Base-by-base conservation (phyloP, 2,888 invertebrate genomes). In the Ophion ellenae region DNA sequence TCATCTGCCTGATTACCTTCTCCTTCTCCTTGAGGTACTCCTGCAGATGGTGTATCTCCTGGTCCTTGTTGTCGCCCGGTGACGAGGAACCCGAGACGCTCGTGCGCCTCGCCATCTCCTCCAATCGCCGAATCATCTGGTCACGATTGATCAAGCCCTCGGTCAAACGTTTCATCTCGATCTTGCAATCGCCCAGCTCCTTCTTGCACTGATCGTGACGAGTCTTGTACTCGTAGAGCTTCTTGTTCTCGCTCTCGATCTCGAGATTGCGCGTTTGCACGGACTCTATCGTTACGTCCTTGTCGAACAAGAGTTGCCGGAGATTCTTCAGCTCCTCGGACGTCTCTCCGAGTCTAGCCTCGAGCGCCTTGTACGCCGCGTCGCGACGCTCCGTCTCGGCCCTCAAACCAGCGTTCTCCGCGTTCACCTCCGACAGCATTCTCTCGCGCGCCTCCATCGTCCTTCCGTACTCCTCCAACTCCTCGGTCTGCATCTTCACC, bases 11-110 rank as follows among this genome's bases (percentile, higher is more conserved):
- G 1, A 95, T 95, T 0, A 95, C 94, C 84, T 94, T 94, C 61
- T 96, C 96, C 89, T 96, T 96, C 70, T 96, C 95, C 95, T 94
- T 95, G 0, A 97, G 89, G 53, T 95, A 95, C 17, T 95, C 95
- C 89, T 96, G 95, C 59, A 96, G 92, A 83, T 94, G 94, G 28
- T 94, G 94, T 2, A 96, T 93, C 91, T 97, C 96, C 83, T 95
- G 95, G 77, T 95, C 94, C 53, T 93, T 93, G 36, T 90, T 93
- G 6, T 91, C 90, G 11, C 47, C 90, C 0, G 92, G 90, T 0
- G 92, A 91, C 3, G 92, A 92, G 0, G 90, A 84, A 0, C 89
- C 91, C 0, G 93, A 91, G 2, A 89, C 79, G 40, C 90, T 93
- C 17, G 88, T 88, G 36, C 92, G 89, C 36, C 90, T 90, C 1